Base-by-base conservation (phyloP, 64 coral and sea anemone species). In the Montipora efflorescens region DNA sequence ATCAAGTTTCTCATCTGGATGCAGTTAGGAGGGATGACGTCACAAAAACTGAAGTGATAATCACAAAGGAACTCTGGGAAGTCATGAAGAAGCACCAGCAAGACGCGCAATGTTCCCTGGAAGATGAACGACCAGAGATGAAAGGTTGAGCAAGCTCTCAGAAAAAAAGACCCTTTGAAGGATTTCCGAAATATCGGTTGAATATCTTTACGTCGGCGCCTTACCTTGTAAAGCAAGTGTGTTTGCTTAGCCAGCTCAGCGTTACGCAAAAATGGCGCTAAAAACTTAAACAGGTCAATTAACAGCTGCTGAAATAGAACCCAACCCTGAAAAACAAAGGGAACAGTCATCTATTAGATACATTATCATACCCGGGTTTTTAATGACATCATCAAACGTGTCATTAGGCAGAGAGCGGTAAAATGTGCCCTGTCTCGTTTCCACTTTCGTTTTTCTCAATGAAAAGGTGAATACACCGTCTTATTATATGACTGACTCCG, bases 11-110 rank as follows among this genome's bases (percentile, higher is more conserved):
- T 91, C 98, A 99, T 99, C 77, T 99, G 98, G 36, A 99, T 99
- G 76, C 98, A 99, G 85, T 99, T 99, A 3, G 98, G 98, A 13
- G 98, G 98, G 50, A 99, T 99, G 90, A 99, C 98, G 57, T 99
- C 98, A 96, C 98, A 99, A 75, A 99, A 99, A 87, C 98, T 99
- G 81, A 99, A 99, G 90, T 99, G 98, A 77, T 96, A 99, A 82
- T 99, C 98, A 74, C 98, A 99, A 12, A 99, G 92, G 84, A 99
- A 99, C 79, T 99, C 98, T 93, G 98, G 98, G 90, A 99, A 99
- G 75, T 99, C 98, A 59, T 99, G 98, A 8, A 99, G 90, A 18
- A 99, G 92, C 3, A 99, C 98, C 78, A 99, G 71, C 51, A 99
- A 68, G 4, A 99, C 98, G 47, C 98, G 92, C 15, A 99, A 73